These are phyloP conservation scores for Cranoglanis bouderius DNA, from an alignment of 2,113 vertebrate genomes.

Conservation along the genomic window DNA sequence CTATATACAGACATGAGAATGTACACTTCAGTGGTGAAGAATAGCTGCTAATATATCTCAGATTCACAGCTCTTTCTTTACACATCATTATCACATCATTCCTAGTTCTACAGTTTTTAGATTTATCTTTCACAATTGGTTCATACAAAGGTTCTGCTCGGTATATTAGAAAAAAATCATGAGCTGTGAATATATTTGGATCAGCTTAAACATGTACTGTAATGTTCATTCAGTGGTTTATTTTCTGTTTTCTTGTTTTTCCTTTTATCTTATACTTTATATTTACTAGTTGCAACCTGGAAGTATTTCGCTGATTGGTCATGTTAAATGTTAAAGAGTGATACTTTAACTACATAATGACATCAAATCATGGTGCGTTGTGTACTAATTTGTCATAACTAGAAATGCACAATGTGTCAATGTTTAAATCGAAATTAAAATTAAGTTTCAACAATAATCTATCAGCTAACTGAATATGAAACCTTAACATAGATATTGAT, in stretches of 20 bases:
- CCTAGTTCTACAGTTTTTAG: background rate
- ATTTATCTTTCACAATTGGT: background rate
- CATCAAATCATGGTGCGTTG: background rate
- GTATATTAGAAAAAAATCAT: background rate
- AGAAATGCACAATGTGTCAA: background rate
- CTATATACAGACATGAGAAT: slow-evolving; percentile 40
- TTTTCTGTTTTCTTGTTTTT: background rate
- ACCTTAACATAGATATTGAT: background rate
- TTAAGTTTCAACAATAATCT: background rate
- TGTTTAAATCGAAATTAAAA: background rate
- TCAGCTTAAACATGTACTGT: background rate
- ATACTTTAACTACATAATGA: background rate
- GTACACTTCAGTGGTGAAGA: slow-evolving; percentile 15
- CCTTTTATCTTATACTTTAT: too few species aligned
- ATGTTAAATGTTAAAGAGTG: too few species aligned
- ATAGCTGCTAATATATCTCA: background rate
- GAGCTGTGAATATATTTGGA: background rate
- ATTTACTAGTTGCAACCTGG: too few species aligned
- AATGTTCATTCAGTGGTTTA: background rate
- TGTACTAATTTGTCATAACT: background rate
- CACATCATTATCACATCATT: background rate
- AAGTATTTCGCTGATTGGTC: background rate
- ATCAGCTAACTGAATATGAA: too few species aligned
- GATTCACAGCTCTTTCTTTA: background rate
- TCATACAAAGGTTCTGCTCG: background rate